A percentile compares a stretch with the other conserved stretches of the same genome.
phyloP scores from a whole-genome alignment of 1,140 invertebrate species.

The Zophobas morio region DNA sequence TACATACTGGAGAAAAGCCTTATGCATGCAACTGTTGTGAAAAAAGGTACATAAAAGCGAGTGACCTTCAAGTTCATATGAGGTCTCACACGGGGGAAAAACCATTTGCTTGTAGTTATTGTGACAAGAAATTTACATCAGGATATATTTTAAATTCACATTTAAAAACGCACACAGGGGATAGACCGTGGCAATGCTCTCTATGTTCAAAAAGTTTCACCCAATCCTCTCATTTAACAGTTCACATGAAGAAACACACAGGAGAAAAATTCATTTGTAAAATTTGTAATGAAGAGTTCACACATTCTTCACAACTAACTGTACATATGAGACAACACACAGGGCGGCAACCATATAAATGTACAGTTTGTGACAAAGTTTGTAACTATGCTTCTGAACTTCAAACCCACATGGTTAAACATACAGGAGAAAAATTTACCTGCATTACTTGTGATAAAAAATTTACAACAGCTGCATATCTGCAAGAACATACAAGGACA shows the following conservation, averaged over 20 bases:
- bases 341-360: constrained; percentile 68
- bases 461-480: constrained; percentile 54
- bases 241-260: constrained; percentile 72
- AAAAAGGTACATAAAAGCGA: constrained; percentile 41
- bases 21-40: constrained; percentile 65
- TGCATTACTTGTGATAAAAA: constrained; percentile 63
- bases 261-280: constrained; percentile 54
- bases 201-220: constrained; percentile 68
- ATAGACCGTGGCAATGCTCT: constrained; percentile 72
- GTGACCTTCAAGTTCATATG: constrained; percentile 22
- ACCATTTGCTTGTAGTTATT: constrained; percentile 57
- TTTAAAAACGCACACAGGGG: constrained; percentile 70
- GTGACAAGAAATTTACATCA: constrained; percentile 62
- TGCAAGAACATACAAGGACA: constrained; percentile 55
- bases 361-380: constrained; percentile 74
- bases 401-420: constrained; percentile 83
- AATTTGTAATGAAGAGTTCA: constrained; percentile 71
- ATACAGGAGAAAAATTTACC: constrained; percentile 78
- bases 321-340: constrained; percentile 85
- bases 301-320: constrained; percentile 84
- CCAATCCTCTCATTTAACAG: constrained; percentile 60
- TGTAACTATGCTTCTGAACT: constrained; percentile 86
- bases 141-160: constrained; percentile 68
- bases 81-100: constrained; percentile 19
- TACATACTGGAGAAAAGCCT: constrained; percentile 80